Base-by-base conservation (phyloP, 2,113 vertebrate species). In the Labeo catla region DNA sequence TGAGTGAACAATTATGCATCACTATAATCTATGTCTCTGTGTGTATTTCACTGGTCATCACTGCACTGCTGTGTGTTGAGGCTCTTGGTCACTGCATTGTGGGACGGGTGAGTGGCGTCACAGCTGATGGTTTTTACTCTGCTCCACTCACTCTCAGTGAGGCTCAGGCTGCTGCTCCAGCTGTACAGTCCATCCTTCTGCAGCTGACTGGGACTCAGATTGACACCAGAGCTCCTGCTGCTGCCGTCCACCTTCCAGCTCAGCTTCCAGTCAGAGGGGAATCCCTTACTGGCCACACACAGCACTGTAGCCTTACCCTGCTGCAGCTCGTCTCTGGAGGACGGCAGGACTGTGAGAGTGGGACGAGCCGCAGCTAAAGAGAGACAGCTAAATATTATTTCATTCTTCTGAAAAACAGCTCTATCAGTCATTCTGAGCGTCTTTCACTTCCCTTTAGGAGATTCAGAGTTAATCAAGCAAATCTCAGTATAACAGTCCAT, bases 201-300 rank as follows among this genome's bases (percentile, higher is more conserved):
- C 74, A 86, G 81, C 36, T 84, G 45, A 43, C 21, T n/a, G 7
- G 70, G 28, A 63, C 87, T 85, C 70, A 43, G 7, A 66, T 52
- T 85, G 47, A 76, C 78, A 74, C 59, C 87, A 76, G 70, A 76
- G 23, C 21, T 85, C 76, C 34, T 47, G 45, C 73, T 61, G 54
- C 11, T 81, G 34, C 63, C 50, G 39, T 80, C 87, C 85, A 89
- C 70, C 85, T 90, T 84, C 87, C 89, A 90, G 83, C 83, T 88
- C 86, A 86, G 76, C 45, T 6, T 88, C 88, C 90, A 91, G 86
- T 87, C 88, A 66, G 88, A 91, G 68, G 90, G 90, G 80, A 87
- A 91, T 76, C 88, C 90, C 79, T 90, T 87, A 77, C 80, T 86
- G 83, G 81, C 89, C 83, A 89, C 57, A 84, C 72, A 88, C 39